Evolutionary conservation across 2,113 vertebrate species (phyloP).

Genomic region (Clarias gariepinus): DNA sequence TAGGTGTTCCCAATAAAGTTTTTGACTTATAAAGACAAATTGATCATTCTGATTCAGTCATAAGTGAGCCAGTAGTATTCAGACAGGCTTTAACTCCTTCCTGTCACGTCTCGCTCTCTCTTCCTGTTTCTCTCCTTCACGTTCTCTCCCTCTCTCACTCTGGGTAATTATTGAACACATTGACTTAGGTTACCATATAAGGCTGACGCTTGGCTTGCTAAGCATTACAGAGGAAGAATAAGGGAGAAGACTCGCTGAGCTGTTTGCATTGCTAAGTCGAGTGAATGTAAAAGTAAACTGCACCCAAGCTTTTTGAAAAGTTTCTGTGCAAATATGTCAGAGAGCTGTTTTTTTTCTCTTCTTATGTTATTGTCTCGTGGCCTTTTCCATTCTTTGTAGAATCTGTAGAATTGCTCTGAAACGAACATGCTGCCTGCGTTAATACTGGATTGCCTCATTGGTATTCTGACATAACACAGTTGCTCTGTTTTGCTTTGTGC

Average conservation of each 20-base stretch:
- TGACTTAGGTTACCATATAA: slow-evolving; percentile 50
- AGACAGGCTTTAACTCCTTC: slow-evolving; percentile 15
- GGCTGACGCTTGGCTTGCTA: slow-evolving; percentile 45
- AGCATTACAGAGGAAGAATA: slow-evolving; percentile 43
- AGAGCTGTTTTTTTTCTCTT: slow-evolving; percentile 5
- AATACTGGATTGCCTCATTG: slow-evolving; percentile 31
- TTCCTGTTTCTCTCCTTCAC: not conserved
- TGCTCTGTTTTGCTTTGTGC: slow-evolving; percentile 16
- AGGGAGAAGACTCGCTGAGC: slow-evolving; percentile 12
- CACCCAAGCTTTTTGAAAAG: not conserved
- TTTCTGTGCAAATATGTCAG: slow-evolving; percentile 15
- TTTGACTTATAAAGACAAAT: not conserved
- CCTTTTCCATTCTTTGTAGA: not conserved
- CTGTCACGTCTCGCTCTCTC: not conserved
- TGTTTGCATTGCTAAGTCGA: slow-evolving; percentile 21
- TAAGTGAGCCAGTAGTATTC: not conserved
- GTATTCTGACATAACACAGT: slow-evolving; percentile 25
- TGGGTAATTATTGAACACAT: slow-evolving; percentile 54
- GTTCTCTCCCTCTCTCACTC: not conserved
- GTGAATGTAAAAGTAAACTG: slow-evolving; percentile 35
- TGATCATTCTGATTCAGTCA: not conserved
- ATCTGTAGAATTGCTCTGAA: not conserved
- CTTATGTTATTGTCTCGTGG: not conserved
- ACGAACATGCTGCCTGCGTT: slow-evolving; percentile 25
- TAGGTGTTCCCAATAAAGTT: not conserved